Conservation (phyloP, 2,113 vertebrate species). For the Poeciliopsis prolifica region DNA sequence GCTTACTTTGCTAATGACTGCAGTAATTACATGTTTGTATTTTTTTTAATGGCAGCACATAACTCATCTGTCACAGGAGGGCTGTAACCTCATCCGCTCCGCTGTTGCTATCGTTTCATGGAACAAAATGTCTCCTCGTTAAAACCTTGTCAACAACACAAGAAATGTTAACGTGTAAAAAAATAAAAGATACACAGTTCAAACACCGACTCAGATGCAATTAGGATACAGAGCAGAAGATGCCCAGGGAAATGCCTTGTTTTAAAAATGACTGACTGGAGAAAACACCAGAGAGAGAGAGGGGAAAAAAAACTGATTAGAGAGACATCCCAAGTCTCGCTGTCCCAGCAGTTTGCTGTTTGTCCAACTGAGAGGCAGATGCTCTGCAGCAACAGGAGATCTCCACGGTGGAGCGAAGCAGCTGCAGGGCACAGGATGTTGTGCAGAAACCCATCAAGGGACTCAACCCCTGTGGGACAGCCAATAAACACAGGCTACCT, state of each 20-base stretch:
- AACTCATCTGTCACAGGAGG: constrained; percentile 2
- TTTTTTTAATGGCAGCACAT: constrained; percentile 14
- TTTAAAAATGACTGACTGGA: background rate
- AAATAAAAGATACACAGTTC: background rate
- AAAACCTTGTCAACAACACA: constrained; percentile 8
- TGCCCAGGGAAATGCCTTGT: background rate
- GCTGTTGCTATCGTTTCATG: background rate
- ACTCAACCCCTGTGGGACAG: constrained; percentile 19
- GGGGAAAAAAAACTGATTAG: background rate
- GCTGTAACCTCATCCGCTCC: background rate
- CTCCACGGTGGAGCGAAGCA: constrained; percentile 3
- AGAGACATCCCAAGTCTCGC: background rate
- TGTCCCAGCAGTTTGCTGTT: background rate
- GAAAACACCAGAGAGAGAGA: background rate
- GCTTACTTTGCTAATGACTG: constrained; percentile 46
- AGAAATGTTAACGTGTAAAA: background rate
- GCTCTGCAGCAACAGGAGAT: constrained; percentile 9
- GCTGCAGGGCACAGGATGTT: constrained; percentile 1
- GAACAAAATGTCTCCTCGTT: constrained; percentile 17
- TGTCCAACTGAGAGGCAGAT: constrained; percentile 21
- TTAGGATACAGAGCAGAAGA: background rate
- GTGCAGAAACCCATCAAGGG: background rate
- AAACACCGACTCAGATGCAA: background rate
- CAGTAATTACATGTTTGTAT: constrained; percentile 34
- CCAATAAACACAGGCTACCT: background rate